phyloP scores from a whole-genome alignment of 1,140 invertebrate species.

The Ceratina australensis region DNA sequence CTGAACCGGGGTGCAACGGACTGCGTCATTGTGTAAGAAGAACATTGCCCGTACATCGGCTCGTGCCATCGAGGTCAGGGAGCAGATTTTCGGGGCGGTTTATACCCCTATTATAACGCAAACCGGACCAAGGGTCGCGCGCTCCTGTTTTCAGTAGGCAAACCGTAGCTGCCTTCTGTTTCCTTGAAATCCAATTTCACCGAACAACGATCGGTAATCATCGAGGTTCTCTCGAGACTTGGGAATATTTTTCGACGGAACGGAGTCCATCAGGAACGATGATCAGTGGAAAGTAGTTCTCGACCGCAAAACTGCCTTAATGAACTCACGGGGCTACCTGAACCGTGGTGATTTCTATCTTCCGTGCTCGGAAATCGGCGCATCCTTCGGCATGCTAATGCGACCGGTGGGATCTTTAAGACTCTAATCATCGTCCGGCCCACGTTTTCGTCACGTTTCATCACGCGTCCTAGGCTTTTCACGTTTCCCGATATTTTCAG shows the following conservation, averaged over 20 bases:
- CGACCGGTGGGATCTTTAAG: constrained; percentile 52
- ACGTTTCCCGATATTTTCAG: not conserved
- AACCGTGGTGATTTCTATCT: constrained; percentile 30
- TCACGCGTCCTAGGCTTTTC: constrained; percentile 45
- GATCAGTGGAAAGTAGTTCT: not conserved
- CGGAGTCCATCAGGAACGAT: not conserved
- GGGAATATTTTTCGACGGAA: not conserved
- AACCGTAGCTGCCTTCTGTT: not conserved
- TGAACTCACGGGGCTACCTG: constrained; percentile 53
- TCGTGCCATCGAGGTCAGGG: constrained; percentile 62
- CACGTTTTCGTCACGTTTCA: constrained; percentile 60
- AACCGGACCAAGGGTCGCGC: constrained; percentile 36
- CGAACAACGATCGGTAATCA: not conserved
- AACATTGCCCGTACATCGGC: constrained; percentile 64
- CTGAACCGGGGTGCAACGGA: constrained; percentile 57
- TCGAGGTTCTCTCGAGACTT: no score
- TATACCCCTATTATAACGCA: constrained; percentile 65
- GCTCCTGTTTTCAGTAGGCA: constrained; percentile 25
- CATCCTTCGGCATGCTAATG: constrained; percentile 60
- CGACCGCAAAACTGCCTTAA: constrained; percentile 16
- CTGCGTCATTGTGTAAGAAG: constrained; percentile 70
- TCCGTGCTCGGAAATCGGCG: constrained; percentile 14
- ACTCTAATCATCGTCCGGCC: constrained; percentile 52
- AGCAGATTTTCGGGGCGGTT: constrained; percentile 57
- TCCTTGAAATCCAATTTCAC: not conserved